Evolutionary conservation across 2,888 invertebrate species (phyloP).

Genomic region (Hecatera dysodea): DNA sequence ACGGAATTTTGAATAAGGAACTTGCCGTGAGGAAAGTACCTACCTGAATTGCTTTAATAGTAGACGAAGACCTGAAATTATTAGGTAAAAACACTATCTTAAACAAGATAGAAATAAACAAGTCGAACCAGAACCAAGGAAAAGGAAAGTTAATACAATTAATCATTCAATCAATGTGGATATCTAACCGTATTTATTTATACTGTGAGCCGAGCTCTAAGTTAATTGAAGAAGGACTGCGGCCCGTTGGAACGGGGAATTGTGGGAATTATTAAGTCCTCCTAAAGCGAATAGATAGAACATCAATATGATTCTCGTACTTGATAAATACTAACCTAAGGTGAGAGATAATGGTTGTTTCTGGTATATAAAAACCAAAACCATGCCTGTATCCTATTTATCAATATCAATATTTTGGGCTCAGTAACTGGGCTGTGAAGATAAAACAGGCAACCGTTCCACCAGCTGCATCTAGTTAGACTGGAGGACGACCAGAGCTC

Average conservation of each 20-base stretch:
- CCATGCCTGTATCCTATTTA: too few relatives aligned
- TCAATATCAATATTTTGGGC: too few relatives aligned
- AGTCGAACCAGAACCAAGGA: not conserved
- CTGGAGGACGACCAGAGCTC: too few relatives aligned
- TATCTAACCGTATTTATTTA: constrained; percentile 7
- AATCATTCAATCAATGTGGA: constrained; percentile 27
- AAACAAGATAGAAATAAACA: constrained; percentile 2
- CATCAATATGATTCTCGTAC: not conserved
- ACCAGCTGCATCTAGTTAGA: too few relatives aligned
- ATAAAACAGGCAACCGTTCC: too few relatives aligned
- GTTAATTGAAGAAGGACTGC: constrained; percentile 19
- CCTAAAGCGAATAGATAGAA: constrained; percentile 1
- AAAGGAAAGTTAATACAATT: constrained; percentile 17
- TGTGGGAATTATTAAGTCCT: not conserved
- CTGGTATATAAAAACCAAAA: too few relatives aligned
- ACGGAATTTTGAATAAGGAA: not conserved
- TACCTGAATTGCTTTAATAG: too few relatives aligned
- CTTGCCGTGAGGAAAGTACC: too few relatives aligned
- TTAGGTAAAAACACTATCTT: too few relatives aligned
- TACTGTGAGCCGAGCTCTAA: constrained; percentile 6
- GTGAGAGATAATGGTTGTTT: not conserved
- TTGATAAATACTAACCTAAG: not conserved
- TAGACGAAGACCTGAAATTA: too few relatives aligned
- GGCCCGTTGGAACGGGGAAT: not conserved
- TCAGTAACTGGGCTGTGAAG: too few relatives aligned